These are phyloP conservation scores for Lithophane socia DNA, from an alignment of 2,888 invertebrate species.

Conservation along the genomic window DNA sequence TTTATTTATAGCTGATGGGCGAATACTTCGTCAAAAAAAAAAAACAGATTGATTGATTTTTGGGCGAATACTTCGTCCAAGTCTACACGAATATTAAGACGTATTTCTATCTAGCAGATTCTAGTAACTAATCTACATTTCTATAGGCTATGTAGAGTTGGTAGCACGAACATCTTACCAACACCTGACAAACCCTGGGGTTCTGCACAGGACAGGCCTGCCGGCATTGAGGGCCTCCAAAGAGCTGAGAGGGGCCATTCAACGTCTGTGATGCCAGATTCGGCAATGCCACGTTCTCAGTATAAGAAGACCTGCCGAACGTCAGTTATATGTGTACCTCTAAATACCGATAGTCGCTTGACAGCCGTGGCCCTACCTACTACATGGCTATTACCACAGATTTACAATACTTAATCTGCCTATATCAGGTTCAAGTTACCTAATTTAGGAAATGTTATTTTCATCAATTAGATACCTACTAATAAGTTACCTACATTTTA, in stretches of 20 bases:
- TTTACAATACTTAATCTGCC: neutral
- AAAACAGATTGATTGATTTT: no score
- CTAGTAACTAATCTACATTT: neutral
- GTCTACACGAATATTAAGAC: neutral
- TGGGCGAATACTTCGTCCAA: neutral
- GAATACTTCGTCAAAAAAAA: neutral
- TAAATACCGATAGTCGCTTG: neutral
- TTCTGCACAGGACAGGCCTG: neutral
- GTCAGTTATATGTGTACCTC: neutral
- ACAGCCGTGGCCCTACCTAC: neutral
- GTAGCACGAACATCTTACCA: neutral
- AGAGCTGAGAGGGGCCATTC: neutral
- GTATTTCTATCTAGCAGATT: no score
- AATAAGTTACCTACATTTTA: constrained; percentile 8
- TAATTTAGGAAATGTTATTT: neutral
- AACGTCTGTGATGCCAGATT: neutral
- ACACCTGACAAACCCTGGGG: neutral
- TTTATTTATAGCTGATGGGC: constrained; percentile 1
- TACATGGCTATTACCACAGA: no score
- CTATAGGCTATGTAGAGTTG: neutral
- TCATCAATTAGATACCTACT: neutral
- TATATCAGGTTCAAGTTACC: neutral
- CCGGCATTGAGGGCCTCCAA: neutral
- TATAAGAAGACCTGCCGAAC: neutral
- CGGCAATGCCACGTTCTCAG: constrained; percentile 8